Percentiles rank a stretch among this genome's conserved stretches.
Conservation (phyloP, 2,797 vertebrate species). For the Menidia menidia region DNA sequence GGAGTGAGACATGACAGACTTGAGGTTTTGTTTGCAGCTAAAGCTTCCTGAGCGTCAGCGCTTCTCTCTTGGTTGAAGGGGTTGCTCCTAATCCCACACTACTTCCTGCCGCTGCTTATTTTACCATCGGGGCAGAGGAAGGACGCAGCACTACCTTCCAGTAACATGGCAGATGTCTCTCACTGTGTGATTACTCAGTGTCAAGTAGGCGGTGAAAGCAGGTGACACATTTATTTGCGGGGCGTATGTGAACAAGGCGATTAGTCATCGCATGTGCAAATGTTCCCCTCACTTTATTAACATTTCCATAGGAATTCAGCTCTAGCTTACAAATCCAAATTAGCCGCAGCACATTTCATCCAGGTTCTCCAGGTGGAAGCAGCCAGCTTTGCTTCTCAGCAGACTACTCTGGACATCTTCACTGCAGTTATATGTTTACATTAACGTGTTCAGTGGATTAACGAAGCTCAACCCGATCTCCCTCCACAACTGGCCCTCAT, state of each 20-base stretch:
- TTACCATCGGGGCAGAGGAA: constrained; percentile 13
- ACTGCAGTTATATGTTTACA: constrained; percentile 31
- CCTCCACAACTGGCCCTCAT: constrained; percentile 12
- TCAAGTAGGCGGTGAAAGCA: constrained; percentile 76
- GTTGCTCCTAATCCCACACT: constrained; percentile 16
- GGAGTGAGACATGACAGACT: background rate
- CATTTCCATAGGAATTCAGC: constrained; percentile 23
- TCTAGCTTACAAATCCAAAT: constrained; percentile 27
- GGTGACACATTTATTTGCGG: constrained; percentile 74
- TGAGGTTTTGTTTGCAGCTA: constrained; percentile 12
- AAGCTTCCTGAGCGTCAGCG: constrained; percentile 24
- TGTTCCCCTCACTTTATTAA: constrained; percentile 51
- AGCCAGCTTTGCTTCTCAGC: constrained; percentile 18
- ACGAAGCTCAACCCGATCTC: constrained; percentile 5
- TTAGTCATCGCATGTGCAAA: constrained; percentile 77
- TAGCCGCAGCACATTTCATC: constrained; percentile 8
- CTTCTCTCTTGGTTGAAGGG: background rate
- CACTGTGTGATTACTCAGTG: constrained; percentile 73
- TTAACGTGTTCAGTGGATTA: constrained; percentile 11
- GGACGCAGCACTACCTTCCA: constrained; percentile 42
- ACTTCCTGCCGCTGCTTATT: constrained; percentile 26
- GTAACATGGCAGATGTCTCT: constrained; percentile 68
- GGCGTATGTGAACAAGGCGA: constrained; percentile 49
- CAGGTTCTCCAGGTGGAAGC: constrained; percentile 14
- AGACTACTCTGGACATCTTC: constrained; percentile 11